Base-by-base conservation (phyloP, 2,888 invertebrate genomes). In the Clusia tigrina region DNA sequence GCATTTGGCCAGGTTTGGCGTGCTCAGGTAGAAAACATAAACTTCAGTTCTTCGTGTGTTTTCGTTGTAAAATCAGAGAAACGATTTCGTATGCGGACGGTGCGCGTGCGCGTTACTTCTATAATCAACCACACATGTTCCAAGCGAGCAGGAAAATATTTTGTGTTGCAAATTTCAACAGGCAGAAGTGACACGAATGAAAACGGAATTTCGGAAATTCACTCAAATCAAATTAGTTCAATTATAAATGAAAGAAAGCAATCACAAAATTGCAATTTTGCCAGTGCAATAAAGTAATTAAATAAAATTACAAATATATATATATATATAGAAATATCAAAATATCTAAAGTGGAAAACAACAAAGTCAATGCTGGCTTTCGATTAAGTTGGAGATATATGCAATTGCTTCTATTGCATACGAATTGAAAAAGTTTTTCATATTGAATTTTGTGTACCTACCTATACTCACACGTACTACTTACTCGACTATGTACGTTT, bases 21-120 rank as follows among this genome's bases (percentile, higher is more conserved):
- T 71, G 72, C 71, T 70, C 74, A 74, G 74, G 70, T 71, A 69
- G 69, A 64, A 71, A 69, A 68, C 63, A 67, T 62, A 64, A 64
- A 67, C 67, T 70, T 76, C 71, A 81, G 81, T 81, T 79, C 77
- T 74, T 79, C 79, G 83, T 78, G 79, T 78, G 77, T 77, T 81
- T 79, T 77, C 78, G 74, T 77, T 79, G 79, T 73, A 73, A 76
- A 71, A 78, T 76, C 77, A 76, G 77, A 79, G 73, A 73, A 71
- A 69, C 70, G 65, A 67, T 65, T 62, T 53, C 70, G 65, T 71
- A 72, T 67, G 76, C 79, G 77, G 70, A 74, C 62, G 70, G 65
- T 58, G 62, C 55, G 62, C 67, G 65, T 55, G 60, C 60, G 67
- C 68, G 67, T 62, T 18, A 15, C n/a, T 42, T n/a, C 22, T 5